Percentiles rank a stretch among this genome's conserved stretches.
Evolutionary conservation across 2,888 invertebrate genomes (phyloP).

Genomic region (Drosophila nr. perissopoda): DNA sequence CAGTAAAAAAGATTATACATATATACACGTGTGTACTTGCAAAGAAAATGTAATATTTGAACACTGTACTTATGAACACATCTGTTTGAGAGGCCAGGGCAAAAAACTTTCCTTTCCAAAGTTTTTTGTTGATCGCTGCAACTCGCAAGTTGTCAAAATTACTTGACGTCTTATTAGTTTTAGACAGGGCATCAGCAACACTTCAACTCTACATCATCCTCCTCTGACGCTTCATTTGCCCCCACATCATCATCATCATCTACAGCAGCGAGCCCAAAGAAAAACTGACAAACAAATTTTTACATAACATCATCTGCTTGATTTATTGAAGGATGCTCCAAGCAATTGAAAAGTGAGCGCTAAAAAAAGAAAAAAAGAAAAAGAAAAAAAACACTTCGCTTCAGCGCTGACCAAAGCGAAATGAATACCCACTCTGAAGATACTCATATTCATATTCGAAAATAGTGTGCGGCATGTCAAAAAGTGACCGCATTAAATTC

Average conservation of each 20-base stretch:
- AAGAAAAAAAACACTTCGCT: conserved; percentile 37
- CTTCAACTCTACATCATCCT: conserved; percentile 36
- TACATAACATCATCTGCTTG: conserved; percentile 63
- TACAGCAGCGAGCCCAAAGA: conserved; percentile 12
- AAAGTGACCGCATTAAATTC: conserved; percentile 81
- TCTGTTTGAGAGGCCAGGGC: conserved; percentile 3
- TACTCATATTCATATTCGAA: conserved; percentile 67
- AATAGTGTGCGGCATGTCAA: conserved; percentile 74
- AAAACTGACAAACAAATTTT: conserved; percentile 47
- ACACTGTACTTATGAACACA: conserved; percentile 7
- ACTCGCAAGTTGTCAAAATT: conserved; percentile 73
- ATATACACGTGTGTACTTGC: conserved; percentile 1
- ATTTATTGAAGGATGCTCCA: conserved; percentile 71
- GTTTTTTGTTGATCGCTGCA: conserved; percentile 33
- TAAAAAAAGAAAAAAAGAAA: conserved; percentile 74
- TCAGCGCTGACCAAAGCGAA: conserved; percentile 66
- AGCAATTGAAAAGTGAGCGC: conserved; percentile 48
- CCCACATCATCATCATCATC: conserved; percentile 7
- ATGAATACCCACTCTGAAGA: conserved; percentile 52
- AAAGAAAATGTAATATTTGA: conserved; percentile 6
- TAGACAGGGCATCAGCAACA: conserved; percentile 46
- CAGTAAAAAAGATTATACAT: not conserved
- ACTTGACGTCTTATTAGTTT: conserved; percentile 81
- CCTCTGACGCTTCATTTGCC: conserved; percentile 17
- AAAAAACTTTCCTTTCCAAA: conserved; percentile 50